Evolutionary conservation across 1,140 invertebrate species (phyloP), one percentile per base, ranked within the genome.

Genomic region (Drosophila pallidifrons): DNA sequence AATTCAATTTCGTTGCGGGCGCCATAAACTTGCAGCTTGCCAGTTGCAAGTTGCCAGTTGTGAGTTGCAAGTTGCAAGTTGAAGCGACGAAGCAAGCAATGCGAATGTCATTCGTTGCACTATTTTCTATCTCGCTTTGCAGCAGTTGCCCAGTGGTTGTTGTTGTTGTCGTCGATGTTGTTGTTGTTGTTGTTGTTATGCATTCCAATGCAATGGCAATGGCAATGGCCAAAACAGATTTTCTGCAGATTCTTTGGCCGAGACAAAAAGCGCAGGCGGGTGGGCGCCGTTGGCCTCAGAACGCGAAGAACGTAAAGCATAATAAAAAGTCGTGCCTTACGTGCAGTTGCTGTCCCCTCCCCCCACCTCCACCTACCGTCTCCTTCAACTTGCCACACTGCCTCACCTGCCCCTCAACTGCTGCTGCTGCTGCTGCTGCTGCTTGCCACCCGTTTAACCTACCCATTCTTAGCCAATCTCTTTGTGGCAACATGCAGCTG

Each of bases 291-390:
- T 87, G 82, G 82, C 82, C 82, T 66, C 68, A 82, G 76, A 25
- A 25, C 67, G 75, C 76, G 77, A 69, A 45, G 79, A 87, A 82
- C 82, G 82, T 88, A 88, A 87, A 87, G 83, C 83, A 87, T 87
- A 82, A 87, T 87, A 87, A 87, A 88, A 87, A 87, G 80, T 87
- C 82, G 82, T 87, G 82, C 82, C 80, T 87, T 88, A 87, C 82
- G 82, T 87, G 82, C 82, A 88, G 82, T 82, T 71, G 79, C 41
- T 11, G 7, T 38, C 25, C n/a, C 43, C 46, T 0, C 1, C 15
- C 8, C 32, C 15, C 4, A 4, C 20, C 1, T 5, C 6, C 25
- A 1, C 2, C 1, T 2, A 8, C 32, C 32, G 5, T 28, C 32
- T n/a, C 10, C 47, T 5, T 38, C 46, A 16, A 20, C 49, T 8